Conservation (phyloP, 2,797 vertebrate genomes). For the Euphonia xanthogaster region DNA sequence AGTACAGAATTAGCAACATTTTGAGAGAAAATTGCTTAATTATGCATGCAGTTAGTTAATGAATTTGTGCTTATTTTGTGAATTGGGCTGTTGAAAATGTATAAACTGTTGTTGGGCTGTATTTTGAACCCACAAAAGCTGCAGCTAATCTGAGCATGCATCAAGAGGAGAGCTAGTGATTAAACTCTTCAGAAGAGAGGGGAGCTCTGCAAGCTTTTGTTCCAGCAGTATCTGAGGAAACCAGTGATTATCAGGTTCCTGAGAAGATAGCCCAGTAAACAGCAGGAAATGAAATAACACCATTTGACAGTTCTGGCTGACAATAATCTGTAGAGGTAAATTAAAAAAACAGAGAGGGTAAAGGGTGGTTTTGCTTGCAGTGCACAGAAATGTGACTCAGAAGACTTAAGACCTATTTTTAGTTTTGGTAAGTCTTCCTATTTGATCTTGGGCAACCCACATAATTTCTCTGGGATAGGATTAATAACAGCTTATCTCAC, state of each 20-base stretch:
- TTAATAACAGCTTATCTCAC: slow-evolving; percentile 49
- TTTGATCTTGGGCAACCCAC: slow-evolving; percentile 48
- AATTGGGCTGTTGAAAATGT: background rate
- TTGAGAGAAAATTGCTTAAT: background rate
- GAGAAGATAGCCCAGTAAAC: slow-evolving; percentile 26
- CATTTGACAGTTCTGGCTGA: slow-evolving; percentile 8
- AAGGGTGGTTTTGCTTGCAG: background rate
- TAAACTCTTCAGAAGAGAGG: slow-evolving; percentile 20
- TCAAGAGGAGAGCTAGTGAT: slow-evolving; percentile 25
- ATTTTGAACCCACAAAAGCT: slow-evolving; percentile 19
- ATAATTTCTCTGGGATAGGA: slow-evolving; percentile 39
- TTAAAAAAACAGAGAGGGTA: background rate
- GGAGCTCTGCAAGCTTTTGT: slow-evolving; percentile 18
- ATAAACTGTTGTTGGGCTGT: background rate
- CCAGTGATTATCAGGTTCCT: background rate
- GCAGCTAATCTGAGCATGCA: background rate
- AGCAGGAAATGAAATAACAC: background rate
- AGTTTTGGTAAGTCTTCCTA: slow-evolving; percentile 41
- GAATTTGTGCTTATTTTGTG: slow-evolving; percentile 19
- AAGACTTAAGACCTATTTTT: slow-evolving; percentile 40
- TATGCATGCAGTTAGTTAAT: background rate
- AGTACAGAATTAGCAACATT: background rate
- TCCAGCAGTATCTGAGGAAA: background rate
- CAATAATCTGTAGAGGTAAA: slow-evolving; percentile 26
- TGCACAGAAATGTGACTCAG: slow-evolving; percentile 40